A percentile compares a stretch with the other conserved stretches of the same genome.
Conservation (phyloP, 2,113 vertebrate species). For the Sula dactylatra region DNA sequence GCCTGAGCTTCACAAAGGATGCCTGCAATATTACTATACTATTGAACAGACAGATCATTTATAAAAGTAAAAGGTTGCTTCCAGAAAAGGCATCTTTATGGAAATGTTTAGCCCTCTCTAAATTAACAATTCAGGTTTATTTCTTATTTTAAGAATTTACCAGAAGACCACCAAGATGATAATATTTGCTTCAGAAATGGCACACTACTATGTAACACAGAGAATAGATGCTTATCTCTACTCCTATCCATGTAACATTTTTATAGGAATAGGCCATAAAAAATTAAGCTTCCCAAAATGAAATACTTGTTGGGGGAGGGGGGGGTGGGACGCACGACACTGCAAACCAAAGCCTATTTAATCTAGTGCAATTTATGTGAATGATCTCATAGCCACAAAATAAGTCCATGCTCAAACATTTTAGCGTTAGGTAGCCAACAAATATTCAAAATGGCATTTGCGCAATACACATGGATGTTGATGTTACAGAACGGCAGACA, state of each 20-base stretch:
- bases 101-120: slow-evolving; percentile 30
- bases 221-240: slow-evolving; percentile 47
- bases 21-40: slow-evolving; percentile 1
- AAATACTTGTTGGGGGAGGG: not conserved
- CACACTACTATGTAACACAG: not conserved
- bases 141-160: slow-evolving; percentile 23
- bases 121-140: slow-evolving; percentile 45
- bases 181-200: slow-evolving; percentile 55
- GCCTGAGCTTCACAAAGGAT: slow-evolving; percentile 22
- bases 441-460: slow-evolving; percentile 28
- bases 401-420: slow-evolving; percentile 30
- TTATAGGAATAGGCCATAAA: slow-evolving; percentile 48
- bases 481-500: slow-evolving; percentile 38
- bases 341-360: slow-evolving; percentile 19
- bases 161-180: not conserved
- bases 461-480: slow-evolving; percentile 41
- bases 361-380: slow-evolving; percentile 40
- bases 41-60: slow-evolving; percentile 48
- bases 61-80: slow-evolving; percentile 48
- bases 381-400: slow-evolving; percentile 51
- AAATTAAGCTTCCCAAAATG: slow-evolving; percentile 51
- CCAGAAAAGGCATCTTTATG: slow-evolving; percentile 44
- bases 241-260: slow-evolving; percentile 7
- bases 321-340: too few species aligned
- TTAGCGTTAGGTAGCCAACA: slow-evolving; percentile 24